Conservation (phyloP, 2,113 vertebrate species). For the Amblyopsis rosae region DNA sequence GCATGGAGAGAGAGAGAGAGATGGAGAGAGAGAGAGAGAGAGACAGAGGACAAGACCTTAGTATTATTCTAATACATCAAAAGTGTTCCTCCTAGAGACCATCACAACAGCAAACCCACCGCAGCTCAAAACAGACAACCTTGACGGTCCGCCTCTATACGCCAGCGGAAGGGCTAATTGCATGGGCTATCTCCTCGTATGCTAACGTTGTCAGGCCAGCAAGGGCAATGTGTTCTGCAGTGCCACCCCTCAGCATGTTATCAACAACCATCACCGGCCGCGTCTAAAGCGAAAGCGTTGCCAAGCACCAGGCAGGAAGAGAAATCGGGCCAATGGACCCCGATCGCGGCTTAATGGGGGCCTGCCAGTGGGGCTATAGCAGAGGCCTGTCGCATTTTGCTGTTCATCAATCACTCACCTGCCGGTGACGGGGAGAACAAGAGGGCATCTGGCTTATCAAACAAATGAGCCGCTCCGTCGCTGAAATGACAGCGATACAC, state of each 20-base stretch:
- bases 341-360: conserved; percentile 55
- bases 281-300: conserved; percentile 50
- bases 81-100: neutral
- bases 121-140: neutral
- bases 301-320: conserved; percentile 59
- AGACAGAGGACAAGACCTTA: neutral
- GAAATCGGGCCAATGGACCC: conserved; percentile 56
- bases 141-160: conserved; percentile 2
- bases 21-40: neutral
- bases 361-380: conserved; percentile 35
- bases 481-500: conserved; percentile 40
- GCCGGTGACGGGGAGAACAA: conserved; percentile 44
- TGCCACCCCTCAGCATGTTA: conserved; percentile 43
- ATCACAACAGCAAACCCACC: neutral
- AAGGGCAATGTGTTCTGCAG: conserved; percentile 38
- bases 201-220: conserved; percentile 31
- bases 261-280: conserved; percentile 50
- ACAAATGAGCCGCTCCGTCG: conserved; percentile 63
- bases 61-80: neutral
- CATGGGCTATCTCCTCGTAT: conserved; percentile 20
- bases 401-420: conserved; percentile 57
- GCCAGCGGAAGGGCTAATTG: conserved; percentile 22
- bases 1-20: neutral
- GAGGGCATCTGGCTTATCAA: conserved; percentile 54
- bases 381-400: conserved; percentile 40